Evolutionary conservation across 2,888 invertebrate species (phyloP).

Genomic region (Meiosimyza decipiens): DNA sequence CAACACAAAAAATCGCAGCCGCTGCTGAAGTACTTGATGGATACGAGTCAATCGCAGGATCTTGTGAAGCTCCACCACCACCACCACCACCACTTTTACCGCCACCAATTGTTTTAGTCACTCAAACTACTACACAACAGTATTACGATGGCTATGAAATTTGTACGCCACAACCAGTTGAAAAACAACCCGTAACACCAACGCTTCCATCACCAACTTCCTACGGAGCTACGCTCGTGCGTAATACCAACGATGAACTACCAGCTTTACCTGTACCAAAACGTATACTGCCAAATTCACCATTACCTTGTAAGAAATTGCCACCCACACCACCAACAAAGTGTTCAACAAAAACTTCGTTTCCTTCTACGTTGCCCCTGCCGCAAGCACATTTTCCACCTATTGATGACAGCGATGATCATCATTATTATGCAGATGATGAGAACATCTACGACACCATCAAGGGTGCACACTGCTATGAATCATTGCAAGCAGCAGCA

Average conservation of each 20-base stretch:
- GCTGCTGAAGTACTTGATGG: constrained; percentile 54
- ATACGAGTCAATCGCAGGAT: constrained; percentile 61
- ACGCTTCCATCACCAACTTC: constrained; percentile 39
- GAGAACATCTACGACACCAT: constrained; percentile 76
- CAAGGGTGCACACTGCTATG: constrained; percentile 68
- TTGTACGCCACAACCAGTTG: constrained; percentile 51
- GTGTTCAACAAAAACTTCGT: neutral
- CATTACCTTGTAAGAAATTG: constrained; percentile 44
- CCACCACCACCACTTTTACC: neutral
- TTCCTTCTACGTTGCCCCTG: constrained; percentile 26
- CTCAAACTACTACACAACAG: neutral
- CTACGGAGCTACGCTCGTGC: constrained; percentile 48
- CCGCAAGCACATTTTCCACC: neutral
- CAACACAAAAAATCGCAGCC: neutral
- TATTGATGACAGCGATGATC: constrained; percentile 39
- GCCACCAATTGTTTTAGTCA: neutral
- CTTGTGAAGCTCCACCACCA: constrained; percentile 42
- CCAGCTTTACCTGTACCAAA: constrained; percentile 61
- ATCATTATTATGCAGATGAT: constrained; percentile 57
- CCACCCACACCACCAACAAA: constrained; percentile 41
- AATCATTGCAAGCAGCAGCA: constrained; percentile 50
- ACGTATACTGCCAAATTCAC: constrained; percentile 56
- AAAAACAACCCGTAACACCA: constrained; percentile 30
- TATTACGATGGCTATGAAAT: constrained; percentile 62
- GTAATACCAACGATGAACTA: constrained; percentile 60